Base-by-base conservation (phyloP, 2,888 invertebrate genomes). In the Schrankia costaestrigalis region DNA sequence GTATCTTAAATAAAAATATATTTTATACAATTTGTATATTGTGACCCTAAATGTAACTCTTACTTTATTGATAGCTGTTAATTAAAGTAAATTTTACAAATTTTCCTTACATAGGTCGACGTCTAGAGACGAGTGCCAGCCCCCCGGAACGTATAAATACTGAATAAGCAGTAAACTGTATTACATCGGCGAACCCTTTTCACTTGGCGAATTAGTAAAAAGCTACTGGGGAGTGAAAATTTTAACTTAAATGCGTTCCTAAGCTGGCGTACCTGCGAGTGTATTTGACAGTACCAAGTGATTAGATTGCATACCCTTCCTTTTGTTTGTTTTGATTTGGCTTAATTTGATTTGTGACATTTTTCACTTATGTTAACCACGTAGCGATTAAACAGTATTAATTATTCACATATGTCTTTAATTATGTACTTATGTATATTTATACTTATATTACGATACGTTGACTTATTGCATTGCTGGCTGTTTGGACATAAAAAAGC, bases 161-260 rank as follows among this genome's bases (percentile, higher is more conserved):
- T 87, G 86, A 86, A 87, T 86, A 85, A 86, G 87, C 86, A 86
- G 84, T 81, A 85, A 86, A 87, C 86, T 86, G 86, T 86, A 86
- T 88, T 86, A 84, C 86, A 86, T 82, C 82, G 71, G 60, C 77
- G 83, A 86, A 88, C 87, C 87, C 87, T 88, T 86, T 87, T 87
- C 87, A 87, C 86, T 87, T 86, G 83, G 86, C 86, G 83, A 86
- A 87, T 87, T 87, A 86, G 86, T 87, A 86, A 86, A 87, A 87
- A 87, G 86, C 86, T 78, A 82, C 78, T 77, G 83, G 86, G 85
- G 85, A 84, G 86, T 82, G 86, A 81, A 85, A 81, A 86, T 87
- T 84, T 87, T 86, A 85, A 86, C 76, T 87, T 84, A 85, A 86
- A 85, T 76, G 79, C 78, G 75, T 72, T 73, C 71, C 80, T 81